These are phyloP conservation scores for Sceloporus undulatus DNA, from an alignment of 2,113 vertebrate genomes.

Conservation along the genomic window DNA sequence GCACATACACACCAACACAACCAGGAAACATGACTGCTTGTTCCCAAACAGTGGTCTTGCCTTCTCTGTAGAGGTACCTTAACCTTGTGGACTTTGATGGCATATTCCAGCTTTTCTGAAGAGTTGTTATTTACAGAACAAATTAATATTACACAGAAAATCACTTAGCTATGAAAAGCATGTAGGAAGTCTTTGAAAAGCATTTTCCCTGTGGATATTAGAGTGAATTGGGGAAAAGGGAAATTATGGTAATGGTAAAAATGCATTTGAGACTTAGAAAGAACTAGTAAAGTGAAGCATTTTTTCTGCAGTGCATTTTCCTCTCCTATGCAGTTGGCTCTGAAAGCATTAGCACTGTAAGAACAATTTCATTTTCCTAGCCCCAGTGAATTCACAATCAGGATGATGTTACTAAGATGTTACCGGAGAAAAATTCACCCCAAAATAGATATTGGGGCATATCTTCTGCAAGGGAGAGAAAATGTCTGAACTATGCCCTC, in stretches of 20 bases:
- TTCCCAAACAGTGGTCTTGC: not conserved
- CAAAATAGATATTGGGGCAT: not conserved
- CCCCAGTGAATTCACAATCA: too few species aligned
- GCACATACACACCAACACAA: too few species aligned
- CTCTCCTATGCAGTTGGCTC: not conserved
- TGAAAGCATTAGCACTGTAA: slow-evolving; percentile 6
- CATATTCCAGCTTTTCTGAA: not conserved
- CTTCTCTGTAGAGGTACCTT: not conserved
- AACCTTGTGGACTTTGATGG: not conserved
- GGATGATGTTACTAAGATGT: not conserved
- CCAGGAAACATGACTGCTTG: slow-evolving; percentile 3
- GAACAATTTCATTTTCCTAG: not conserved
- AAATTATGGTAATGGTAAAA: slow-evolving; percentile 27
- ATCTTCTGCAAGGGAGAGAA: not conserved
- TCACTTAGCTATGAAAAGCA: slow-evolving; percentile 27
- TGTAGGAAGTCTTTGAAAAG: slow-evolving; percentile 20
- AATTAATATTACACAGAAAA: not conserved
- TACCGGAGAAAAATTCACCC: not conserved
- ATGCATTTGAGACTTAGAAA: not conserved
- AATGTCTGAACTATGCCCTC: not conserved
- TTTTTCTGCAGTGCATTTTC: not conserved
- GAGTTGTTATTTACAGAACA: not conserved
- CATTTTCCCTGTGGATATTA: not conserved
- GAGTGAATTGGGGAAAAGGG: not conserved
- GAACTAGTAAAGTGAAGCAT: not conserved